Evolutionary conservation across 2,888 invertebrate genomes (phyloP).

Genomic region (Synergus laeviventris): DNA sequence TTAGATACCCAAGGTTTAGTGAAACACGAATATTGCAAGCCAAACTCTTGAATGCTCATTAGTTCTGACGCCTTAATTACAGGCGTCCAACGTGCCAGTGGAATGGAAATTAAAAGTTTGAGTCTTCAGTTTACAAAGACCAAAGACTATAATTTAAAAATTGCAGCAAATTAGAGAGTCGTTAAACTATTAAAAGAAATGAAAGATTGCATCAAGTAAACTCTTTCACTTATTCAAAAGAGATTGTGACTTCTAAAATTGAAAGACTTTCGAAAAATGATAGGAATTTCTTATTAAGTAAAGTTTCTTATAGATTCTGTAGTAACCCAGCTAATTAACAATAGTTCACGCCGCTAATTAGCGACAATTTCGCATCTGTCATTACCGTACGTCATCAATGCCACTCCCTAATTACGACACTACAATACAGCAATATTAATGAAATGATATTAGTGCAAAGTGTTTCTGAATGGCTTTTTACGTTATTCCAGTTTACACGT

Average conservation of each 20-base stretch:
- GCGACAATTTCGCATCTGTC: constrained; percentile 36
- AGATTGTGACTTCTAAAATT: too few species aligned
- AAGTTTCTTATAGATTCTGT: background rate
- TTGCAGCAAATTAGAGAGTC: background rate
- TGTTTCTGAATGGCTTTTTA: background rate
- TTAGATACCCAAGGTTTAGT: background rate
- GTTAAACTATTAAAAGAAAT: background rate
- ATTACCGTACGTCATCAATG: constrained; percentile 35
- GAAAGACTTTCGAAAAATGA: background rate
- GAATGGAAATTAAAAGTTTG: background rate
- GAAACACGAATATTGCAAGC: background rate
- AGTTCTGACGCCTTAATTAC: constrained; percentile 5
- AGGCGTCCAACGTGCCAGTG: background rate
- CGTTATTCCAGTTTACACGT: background rate
- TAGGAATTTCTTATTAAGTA: background rate
- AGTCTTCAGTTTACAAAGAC: background rate
- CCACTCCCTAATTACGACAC: constrained; percentile 35
- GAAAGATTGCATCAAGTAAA: too few species aligned
- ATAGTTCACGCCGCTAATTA: constrained; percentile 18
- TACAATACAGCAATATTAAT: constrained; percentile 3
- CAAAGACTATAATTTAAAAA: background rate
- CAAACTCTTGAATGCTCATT: constrained; percentile 12
- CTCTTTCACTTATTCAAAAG: too few species aligned
- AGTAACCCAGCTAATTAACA: constrained; percentile 28
- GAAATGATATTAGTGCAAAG: background rate